Conservation (phyloP, 2,113 vertebrate genomes). For the Corynorhinus townsendii region DNA sequence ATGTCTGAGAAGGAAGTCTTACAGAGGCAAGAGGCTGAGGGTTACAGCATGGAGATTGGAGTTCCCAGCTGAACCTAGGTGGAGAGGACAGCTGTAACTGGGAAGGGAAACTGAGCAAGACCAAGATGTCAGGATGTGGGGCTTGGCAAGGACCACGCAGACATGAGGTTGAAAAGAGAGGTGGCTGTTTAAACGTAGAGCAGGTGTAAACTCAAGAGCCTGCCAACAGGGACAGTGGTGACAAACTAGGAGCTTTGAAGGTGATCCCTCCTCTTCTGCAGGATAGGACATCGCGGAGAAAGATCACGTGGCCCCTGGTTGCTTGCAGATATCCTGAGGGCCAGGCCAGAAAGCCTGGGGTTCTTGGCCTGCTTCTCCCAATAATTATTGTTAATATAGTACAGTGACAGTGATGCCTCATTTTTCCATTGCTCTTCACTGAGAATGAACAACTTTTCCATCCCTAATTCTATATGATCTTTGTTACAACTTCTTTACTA, state of each 20-base stretch:
- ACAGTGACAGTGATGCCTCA: accelerated
- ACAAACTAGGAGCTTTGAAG: not conserved
- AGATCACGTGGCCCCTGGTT: not conserved
- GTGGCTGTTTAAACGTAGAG: not conserved
- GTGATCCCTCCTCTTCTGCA: not conserved
- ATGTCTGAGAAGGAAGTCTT: not conserved
- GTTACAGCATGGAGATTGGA: not conserved
- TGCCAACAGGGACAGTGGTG: not conserved
- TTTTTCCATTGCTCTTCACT: not conserved
- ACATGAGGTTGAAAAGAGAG: not conserved
- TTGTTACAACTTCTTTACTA: not conserved
- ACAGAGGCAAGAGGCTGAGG: not conserved
- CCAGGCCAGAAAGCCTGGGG: not conserved
- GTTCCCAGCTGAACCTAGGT: not conserved
- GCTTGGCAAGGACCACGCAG: not conserved
- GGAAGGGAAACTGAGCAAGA: not conserved
- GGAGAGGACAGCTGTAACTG: not conserved
- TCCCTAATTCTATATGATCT: not conserved
- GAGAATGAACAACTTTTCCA: not conserved
- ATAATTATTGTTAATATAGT: accelerated
- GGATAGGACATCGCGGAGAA: not conserved
- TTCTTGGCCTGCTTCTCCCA: not conserved
- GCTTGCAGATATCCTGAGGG: not conserved
- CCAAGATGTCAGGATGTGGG: not conserved
- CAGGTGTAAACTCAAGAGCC: not conserved